These are phyloP conservation scores for Aplysina aerophoba DNA, from an alignment of 37 sponge, comb jelly and placozoan species.

Conservation along the genomic window DNA sequence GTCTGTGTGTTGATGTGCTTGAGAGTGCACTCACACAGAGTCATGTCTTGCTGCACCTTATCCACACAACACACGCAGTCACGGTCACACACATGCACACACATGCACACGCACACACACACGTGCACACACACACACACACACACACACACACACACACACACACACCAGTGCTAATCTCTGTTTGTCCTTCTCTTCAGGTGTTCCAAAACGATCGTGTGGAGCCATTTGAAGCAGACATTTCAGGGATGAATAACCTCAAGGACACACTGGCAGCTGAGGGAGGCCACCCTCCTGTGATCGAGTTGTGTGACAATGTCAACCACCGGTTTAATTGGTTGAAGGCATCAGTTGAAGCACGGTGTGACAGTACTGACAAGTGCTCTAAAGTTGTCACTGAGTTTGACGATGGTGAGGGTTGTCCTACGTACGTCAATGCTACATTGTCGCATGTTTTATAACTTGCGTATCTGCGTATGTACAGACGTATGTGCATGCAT, in stretches of 20 bases:
- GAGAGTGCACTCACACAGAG: too few species aligned
- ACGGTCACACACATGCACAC: neutral
- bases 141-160: conserved; percentile 14
- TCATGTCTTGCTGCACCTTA: too few species aligned
- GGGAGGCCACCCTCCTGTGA: conserved; percentile 30
- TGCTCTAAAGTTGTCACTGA: neutral
- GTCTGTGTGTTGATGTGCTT: too few species aligned
- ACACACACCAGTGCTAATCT: neutral
- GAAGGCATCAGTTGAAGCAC: neutral
- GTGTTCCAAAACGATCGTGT: conserved; percentile 15
- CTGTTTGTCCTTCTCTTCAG: neutral
- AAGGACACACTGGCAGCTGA: neutral
- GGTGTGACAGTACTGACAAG: neutral
- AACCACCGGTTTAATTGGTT: conserved; percentile 15
- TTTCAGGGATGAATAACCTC: neutral
- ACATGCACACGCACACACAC: neutral
- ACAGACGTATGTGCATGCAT: too few species aligned
- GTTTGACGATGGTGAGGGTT: neutral
- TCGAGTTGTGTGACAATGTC: neutral
- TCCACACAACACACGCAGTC: too few species aligned
- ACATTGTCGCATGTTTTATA: neutral
- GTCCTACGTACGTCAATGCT: neutral
- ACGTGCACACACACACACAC: conserved; percentile 4
- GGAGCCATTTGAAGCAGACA: neutral
- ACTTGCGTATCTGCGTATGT: too few species aligned